Conservation (phyloP, 1,140 invertebrate species). For the Drosophila punjabiensis region DNA sequence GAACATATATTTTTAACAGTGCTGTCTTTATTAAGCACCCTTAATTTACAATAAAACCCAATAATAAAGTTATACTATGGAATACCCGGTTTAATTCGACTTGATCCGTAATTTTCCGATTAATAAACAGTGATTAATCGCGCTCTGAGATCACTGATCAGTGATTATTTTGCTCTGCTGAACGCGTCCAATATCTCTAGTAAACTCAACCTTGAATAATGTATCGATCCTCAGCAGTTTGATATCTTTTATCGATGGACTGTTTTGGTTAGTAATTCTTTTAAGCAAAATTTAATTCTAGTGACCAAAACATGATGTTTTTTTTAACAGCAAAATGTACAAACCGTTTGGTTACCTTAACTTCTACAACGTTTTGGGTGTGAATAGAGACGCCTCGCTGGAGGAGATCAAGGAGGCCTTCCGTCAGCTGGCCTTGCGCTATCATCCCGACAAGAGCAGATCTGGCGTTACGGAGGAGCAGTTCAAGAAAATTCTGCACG, state of each 20-base stretch:
- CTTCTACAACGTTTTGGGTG: slow-evolving; percentile 3
- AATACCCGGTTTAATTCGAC: no score
- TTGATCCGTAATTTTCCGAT: no score
- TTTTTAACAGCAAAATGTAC: slow-evolving; percentile 6
- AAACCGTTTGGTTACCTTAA: slow-evolving; percentile 1
- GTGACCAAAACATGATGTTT: neutral
- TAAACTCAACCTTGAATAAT: neutral
- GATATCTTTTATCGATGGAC: neutral
- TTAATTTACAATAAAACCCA: neutral
- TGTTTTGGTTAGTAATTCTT: no score
- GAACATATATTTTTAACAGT: neutral
- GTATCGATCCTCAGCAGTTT: neutral
- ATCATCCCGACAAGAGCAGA: slow-evolving; percentile 3
- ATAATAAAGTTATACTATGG: no score
- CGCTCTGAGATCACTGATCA: no score
- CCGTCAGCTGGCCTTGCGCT: neutral
- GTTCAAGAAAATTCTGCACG: slow-evolving; percentile 1
- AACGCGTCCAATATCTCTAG: no score
- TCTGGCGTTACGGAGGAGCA: neutral
- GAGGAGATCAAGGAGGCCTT: neutral
- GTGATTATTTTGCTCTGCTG: neutral
- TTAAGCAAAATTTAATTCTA: no score
- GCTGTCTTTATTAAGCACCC: neutral
- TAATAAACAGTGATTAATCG: no score
- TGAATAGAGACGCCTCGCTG: neutral